Evolutionary conservation across 92 coral and sea anemone genomes (phyloP).

Genomic region (Palythoa heliodiscus): DNA sequence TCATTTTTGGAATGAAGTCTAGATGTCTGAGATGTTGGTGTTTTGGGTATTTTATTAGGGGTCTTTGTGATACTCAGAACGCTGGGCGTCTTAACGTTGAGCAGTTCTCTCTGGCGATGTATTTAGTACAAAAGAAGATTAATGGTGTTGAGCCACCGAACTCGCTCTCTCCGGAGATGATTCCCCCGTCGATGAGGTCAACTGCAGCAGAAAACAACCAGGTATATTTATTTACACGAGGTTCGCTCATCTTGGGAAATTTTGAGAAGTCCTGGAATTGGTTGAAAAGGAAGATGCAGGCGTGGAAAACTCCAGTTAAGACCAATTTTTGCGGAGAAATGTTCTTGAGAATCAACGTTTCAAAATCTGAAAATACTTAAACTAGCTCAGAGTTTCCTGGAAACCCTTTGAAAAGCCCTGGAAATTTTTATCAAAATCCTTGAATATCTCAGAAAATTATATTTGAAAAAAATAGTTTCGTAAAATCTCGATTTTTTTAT

Average conservation of each 20-base stretch:
- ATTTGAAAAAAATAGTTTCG: too few relatives aligned
- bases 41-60: constrained; percentile 57
- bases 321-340: too few relatives aligned
- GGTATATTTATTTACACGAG: constrained; percentile 42
- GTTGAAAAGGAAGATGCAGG: neutral
- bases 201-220: constrained; percentile 64
- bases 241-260: neutral
- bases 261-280: neutral
- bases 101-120: constrained; percentile 96
- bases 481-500: too few relatives aligned
- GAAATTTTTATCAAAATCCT: too few relatives aligned
- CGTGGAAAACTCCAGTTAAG: too few relatives aligned
- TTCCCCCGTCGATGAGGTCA: constrained; percentile 92
- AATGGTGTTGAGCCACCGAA: constrained; percentile 95
- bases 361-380: too few relatives aligned
- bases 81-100: constrained; percentile 92
- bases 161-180: constrained; percentile 89
- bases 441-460: too few relatives aligned
- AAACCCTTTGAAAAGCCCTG: too few relatives aligned
- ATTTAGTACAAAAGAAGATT: constrained; percentile 88
- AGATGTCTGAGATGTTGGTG: too few relatives aligned
- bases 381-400: too few relatives aligned
- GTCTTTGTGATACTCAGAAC: constrained; percentile 85
- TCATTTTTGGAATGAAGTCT: too few relatives aligned
- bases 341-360: too few relatives aligned